Base-by-base conservation (phyloP, 2,797 vertebrate species). In the Helicolenus hilgendorfi region DNA sequence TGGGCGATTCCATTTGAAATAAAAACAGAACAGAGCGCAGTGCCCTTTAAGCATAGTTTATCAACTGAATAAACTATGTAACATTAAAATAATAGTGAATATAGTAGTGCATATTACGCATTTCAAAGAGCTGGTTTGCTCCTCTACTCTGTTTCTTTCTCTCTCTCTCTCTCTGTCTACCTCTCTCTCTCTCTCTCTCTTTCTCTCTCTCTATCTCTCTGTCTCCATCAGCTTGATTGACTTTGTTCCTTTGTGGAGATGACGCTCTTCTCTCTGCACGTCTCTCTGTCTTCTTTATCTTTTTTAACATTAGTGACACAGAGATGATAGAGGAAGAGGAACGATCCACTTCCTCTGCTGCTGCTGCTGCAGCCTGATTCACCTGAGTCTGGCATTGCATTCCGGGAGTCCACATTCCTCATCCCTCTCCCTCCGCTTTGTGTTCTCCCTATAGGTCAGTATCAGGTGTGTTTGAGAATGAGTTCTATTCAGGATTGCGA, bases 251-350 rank as follows among this genome's bases (percentile, higher is more conserved):
- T 83, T 9, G 38, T 73, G 75, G 69, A 77, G 71, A 77, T 62
- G 76, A 76, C 11, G 5, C 24, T 79, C 58, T 35, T 41, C 72
- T 78, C 72, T 69, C 31, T 56, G 10, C 2, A 2, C 0, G 1
- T 18, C 60, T 13, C 80, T 72, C 71, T 78, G 77, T 85, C 76
- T 38, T 72, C 77, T 55, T 64, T 31, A 31, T 76, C 14, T 5
- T 67, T 68, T 45, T 74, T 41, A 69, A 63, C 84, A 59, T 75
- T 72, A 55, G 77, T 82, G 78, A 92, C 84, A 81, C 68, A 49
- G 35, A 92, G 87, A 90, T 89, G 77, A 95, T 90, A 86, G 92
- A 92, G 72, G 64, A 4, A 84, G 80, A 89, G 53, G 74, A 84
- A 86, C 79, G 36, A 90, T 89, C 33, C 49, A 55, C 83, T 81